Conservation (phyloP, 2,113 vertebrate genomes). For the Chrysemys picta region DNA sequence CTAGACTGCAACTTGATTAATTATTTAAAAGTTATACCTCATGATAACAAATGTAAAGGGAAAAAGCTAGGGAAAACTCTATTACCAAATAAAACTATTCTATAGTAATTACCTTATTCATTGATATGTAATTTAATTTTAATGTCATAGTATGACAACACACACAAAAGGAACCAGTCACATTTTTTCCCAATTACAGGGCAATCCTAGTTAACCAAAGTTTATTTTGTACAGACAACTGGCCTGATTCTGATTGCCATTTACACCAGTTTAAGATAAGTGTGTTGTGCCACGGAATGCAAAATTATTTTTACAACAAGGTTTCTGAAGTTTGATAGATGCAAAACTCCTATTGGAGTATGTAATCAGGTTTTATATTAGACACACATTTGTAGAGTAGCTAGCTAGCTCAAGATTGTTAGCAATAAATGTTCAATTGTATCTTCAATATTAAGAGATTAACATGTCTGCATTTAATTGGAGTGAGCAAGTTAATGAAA, state of each 20-base stretch:
- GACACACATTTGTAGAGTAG: neutral
- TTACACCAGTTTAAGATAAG: neutral
- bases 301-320: neutral
- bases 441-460: neutral
- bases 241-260: fast-evolving
- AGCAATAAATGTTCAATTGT: neutral
- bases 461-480: constrained; percentile 3
- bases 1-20: neutral
- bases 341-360: neutral
- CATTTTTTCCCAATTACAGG: neutral
- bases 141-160: neutral
- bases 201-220: neutral
- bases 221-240: neutral
- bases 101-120: neutral
- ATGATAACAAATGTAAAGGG: neutral
- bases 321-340: neutral
- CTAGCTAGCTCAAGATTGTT: neutral
- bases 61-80: neutral
- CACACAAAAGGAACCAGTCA: neutral
- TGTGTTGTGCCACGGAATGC: neutral
- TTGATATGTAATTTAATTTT: neutral
- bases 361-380: neutral
- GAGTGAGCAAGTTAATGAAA: neutral
- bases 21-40: neutral
- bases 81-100: neutral